Evolutionary conservation across 2,888 invertebrate species (phyloP).

Genomic region (Saturnia pavonia): DNA sequence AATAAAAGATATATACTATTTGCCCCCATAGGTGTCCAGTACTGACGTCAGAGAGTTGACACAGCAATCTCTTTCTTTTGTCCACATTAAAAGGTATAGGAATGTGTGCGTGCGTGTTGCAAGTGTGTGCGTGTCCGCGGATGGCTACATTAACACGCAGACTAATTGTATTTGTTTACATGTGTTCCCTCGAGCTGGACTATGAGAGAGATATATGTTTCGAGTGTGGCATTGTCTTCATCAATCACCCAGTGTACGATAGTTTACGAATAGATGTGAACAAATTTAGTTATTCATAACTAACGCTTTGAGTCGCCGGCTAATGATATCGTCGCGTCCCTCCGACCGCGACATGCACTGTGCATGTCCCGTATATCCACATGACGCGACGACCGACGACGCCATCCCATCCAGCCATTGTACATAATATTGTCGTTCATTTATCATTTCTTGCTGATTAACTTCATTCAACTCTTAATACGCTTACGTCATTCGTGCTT

Average conservation of each 20-base stretch:
- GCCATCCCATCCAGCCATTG: conserved; percentile 38
- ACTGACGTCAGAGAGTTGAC: conserved; percentile 80
- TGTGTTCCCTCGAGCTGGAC: conserved; percentile 36
- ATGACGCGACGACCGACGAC: conserved; percentile 30
- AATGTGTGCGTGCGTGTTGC: conserved; percentile 76
- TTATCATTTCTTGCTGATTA: conserved; percentile 47
- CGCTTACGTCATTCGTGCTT: conserved; percentile 56
- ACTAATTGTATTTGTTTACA: conserved; percentile 45
- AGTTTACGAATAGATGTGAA: conserved; percentile 7
- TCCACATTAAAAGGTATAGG: conserved; percentile 80
- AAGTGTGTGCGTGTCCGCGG: conserved; percentile 67
- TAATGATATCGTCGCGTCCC: too few species aligned
- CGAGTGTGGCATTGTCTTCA: conserved; percentile 39
- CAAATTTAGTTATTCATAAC: conserved; percentile 43
- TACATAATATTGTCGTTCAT: conserved; percentile 49
- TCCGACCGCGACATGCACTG: conserved; percentile 43
- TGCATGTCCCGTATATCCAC: conserved; percentile 34
- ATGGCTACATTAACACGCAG: conserved; percentile 47
- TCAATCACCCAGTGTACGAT: conserved; percentile 30
- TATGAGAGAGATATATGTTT: conserved; percentile 5
- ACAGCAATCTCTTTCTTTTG: conserved; percentile 78
- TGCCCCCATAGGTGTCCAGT: conserved; percentile 79
- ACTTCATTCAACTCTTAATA: conserved; percentile 56
- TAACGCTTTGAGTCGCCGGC: conserved; percentile 68
- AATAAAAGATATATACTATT: conserved; percentile 70